phyloP scores from a whole-genome alignment of 2,797 vertebrate species.

The Sebastes cheni region DNA sequence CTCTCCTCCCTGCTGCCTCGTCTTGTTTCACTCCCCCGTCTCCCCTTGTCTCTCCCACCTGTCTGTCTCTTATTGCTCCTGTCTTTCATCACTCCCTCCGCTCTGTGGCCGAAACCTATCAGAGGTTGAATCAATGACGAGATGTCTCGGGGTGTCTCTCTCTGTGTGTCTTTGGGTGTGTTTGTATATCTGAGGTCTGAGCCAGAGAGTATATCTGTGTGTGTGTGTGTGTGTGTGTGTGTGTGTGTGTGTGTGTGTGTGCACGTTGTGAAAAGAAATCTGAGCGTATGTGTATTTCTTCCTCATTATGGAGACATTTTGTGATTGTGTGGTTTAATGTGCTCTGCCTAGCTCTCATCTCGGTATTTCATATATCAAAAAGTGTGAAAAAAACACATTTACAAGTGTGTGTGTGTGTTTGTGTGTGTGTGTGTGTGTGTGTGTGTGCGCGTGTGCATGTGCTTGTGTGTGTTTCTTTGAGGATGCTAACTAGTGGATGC shows the following conservation, averaged over 20 bases:
- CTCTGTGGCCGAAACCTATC: conserved; percentile 63
- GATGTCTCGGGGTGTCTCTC: conserved; percentile 40
- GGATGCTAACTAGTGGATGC: conserved; percentile 63
- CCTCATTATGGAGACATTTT: conserved; percentile 52
- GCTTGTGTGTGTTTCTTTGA: conserved; percentile 47
- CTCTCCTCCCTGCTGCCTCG: conserved; percentile 55
- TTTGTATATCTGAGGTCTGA: conserved; percentile 22
- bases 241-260: background rate
- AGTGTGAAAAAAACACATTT: conserved; percentile 37
- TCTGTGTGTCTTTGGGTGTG: conserved; percentile 20
- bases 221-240: conserved; percentile 6
- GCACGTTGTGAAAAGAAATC: conserved; percentile 1
- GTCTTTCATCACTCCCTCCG: conserved; percentile 74
- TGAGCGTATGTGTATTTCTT: conserved; percentile 6
- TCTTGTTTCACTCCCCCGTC: conserved; percentile 37
- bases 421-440: background rate
- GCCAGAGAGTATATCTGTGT: background rate
- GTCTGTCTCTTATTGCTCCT: conserved; percentile 68
- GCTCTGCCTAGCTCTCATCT: conserved; percentile 30
- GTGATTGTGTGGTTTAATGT: conserved; percentile 34
- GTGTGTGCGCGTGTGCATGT: conserved; percentile 2
- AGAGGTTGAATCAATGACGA: conserved; percentile 64
- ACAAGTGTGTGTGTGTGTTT: background rate
- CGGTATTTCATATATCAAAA: conserved; percentile 37
- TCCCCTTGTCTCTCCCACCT: conserved; percentile 53